Conservation (phyloP, 2,797 vertebrate species). For the Darevskia mixta region DNA sequence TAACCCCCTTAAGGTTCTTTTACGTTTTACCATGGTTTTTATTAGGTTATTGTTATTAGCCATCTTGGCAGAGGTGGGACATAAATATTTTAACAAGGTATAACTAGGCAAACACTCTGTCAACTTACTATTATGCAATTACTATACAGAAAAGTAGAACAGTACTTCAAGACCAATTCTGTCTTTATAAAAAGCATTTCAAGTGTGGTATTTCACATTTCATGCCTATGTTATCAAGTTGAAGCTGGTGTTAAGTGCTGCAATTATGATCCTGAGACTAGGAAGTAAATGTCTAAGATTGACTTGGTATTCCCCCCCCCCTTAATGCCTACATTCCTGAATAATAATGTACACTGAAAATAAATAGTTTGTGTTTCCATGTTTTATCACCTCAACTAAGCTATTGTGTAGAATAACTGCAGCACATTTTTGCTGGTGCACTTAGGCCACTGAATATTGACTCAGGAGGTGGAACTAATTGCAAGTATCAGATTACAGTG, state of each 20-base stretch:
- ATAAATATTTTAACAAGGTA: background rate
- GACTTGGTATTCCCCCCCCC: background rate
- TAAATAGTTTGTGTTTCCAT: background rate
- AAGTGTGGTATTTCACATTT: background rate
- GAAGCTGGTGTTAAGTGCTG: background rate
- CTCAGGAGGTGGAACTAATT: background rate
- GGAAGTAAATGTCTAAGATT: background rate
- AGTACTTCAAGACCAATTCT: background rate
- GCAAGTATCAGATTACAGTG: background rate
- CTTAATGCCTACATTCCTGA: slow-evolving; percentile 9
- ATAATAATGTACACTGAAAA: background rate
- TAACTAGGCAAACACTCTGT: background rate
- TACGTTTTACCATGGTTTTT: background rate
- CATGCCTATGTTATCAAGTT: background rate
- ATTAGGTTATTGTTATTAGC: background rate
- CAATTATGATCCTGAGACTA: slow-evolving; percentile 1
- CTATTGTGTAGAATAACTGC: background rate
- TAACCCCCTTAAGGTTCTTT: background rate
- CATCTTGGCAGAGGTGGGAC: background rate
- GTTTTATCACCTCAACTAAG: background rate
- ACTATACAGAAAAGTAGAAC: background rate
- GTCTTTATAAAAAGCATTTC: slow-evolving; percentile 14
- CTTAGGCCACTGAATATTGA: slow-evolving; percentile 1
- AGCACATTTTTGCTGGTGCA: background rate
- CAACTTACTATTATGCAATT: background rate